A percentile compares a stretch with the other conserved stretches of the same genome.
phyloP scores from a whole-genome alignment of 2,888 invertebrate species.

The Cylloceria caligata region DNA sequence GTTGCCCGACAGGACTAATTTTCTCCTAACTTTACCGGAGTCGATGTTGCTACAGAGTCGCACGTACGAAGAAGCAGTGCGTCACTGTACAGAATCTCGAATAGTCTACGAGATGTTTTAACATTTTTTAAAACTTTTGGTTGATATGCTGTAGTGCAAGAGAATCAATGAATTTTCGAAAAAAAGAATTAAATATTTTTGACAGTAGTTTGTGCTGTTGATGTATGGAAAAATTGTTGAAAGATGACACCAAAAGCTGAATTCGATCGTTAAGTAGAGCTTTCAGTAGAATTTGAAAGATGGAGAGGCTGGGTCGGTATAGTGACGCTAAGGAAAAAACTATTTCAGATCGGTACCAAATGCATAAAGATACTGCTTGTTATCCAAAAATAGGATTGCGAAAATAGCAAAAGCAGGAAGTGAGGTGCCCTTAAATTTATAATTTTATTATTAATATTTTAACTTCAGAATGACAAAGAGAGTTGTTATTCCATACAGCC shows the following conservation, averaged over 20 bases:
- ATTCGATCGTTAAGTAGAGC: too few relatives aligned
- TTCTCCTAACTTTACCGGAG: slow-evolving; percentile 36
- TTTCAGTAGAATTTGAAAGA: too few relatives aligned
- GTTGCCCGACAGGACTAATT: slow-evolving; percentile 41
- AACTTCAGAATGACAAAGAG: too few relatives aligned
- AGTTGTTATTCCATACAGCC: too few relatives aligned
- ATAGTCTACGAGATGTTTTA: not conserved
- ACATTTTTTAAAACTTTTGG: not conserved
- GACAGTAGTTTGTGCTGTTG: not conserved
- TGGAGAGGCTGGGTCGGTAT: too few relatives aligned
- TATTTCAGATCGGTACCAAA: too few relatives aligned
- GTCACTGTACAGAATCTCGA: not conserved
- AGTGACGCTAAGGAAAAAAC: too few relatives aligned
- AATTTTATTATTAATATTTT: too few relatives aligned
- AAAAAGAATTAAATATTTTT: not conserved
- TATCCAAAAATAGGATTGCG: too few relatives aligned
- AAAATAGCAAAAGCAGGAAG: too few relatives aligned
- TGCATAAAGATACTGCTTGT: too few relatives aligned
- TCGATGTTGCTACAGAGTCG: slow-evolving; percentile 29
- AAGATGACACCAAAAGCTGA: not conserved
- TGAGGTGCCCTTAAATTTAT: too few relatives aligned
- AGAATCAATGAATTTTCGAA: not conserved
- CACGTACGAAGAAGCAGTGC: slow-evolving; percentile 18
- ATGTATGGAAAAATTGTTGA: not conserved
- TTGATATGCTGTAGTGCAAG: not conserved